phyloP scores from a whole-genome alignment of 2,888 invertebrate species.

The Sylvicola cinctus region DNA sequence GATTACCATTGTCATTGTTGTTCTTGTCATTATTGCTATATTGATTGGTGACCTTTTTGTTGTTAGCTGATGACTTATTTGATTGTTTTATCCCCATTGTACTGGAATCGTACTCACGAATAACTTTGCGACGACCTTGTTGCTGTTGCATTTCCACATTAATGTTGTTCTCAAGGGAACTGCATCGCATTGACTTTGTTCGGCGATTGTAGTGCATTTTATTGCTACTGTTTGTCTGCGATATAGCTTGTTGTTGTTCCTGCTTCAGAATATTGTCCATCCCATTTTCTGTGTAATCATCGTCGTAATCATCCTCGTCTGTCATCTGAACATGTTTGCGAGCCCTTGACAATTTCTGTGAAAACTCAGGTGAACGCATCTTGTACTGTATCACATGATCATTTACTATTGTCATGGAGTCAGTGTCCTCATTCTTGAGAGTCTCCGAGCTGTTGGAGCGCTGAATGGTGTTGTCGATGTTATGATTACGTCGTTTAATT shows the following conservation, averaged over 20 bases:
- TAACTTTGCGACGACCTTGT: neutral
- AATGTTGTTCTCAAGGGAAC: too few relatives aligned
- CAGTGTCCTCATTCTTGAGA: constrained; percentile 4
- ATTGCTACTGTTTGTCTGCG: too few relatives aligned
- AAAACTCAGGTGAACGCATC: too few relatives aligned
- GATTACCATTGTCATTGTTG: constrained; percentile 15
- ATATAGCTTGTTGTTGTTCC: constrained; percentile 3
- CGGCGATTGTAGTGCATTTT: too few relatives aligned
- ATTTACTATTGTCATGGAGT: constrained; percentile 1
- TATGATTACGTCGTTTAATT: constrained; percentile 16
- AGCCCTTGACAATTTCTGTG: too few relatives aligned
- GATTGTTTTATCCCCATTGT: neutral
- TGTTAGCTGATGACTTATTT: neutral
- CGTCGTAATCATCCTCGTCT: constrained; percentile 3
- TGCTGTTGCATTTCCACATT: neutral
- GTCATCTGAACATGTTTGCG: neutral
- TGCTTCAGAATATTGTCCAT: constrained; percentile 4
- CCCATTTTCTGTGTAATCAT: constrained; percentile 1
- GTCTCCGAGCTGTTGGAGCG: constrained; percentile 7
- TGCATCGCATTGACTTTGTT: too few relatives aligned
- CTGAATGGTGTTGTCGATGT: constrained; percentile 18
- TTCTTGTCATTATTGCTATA: constrained; percentile 23
- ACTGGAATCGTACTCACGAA: neutral
- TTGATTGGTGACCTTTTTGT: constrained; percentile 20
- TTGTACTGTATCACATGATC: neutral